Evolutionary conservation across 1,140 invertebrate species (phyloP), one percentile per base, ranked within the genome.

Genomic region (Papilio machaon): DNA sequence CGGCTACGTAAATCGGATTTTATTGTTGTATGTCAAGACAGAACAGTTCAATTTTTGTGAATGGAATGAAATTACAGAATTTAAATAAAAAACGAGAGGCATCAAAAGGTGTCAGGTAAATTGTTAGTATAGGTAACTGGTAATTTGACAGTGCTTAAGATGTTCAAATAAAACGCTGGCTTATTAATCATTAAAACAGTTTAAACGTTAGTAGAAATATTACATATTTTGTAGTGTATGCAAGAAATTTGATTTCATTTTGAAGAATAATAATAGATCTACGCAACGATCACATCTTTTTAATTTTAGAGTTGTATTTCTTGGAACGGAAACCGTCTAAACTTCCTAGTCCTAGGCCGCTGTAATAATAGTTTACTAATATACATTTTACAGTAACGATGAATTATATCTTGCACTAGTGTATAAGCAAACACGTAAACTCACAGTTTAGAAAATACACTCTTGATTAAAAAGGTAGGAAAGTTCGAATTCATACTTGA

Each of bases 11-110:
- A 64, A 67, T 38, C 30, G 11, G 47, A 82, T 80, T 82, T 84
- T 82, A 84, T 81, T 84, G 80, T 84, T 82, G 81, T 82, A 82
- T 81, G 77, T 81, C 78, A 64, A 30, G 58, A 76, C 79, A 49
- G 76, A 80, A 79, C 47, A 49, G 73, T 52, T 64, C 82, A 80
- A 81, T 30, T 64, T 85, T 82, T 84, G 83, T 80, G 19, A 52
- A 81, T 54, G 73, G 74, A 38, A 73, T 52, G 6, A 52, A 9
- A 52, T 54, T 54, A 54, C 2, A 10, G 19, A 10, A 30, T 10
- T 23, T 23, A 10, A 23, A 64, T 23, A 23, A 64, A 64, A 23
- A 64, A 8, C 8, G 6, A 2, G 17, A 0, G 17, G 8, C 17
- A 60, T 60, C 54, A 19, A 60, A 19, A n/a, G 23, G 23, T 30